Evolutionary conservation across 2,113 vertebrate species (phyloP).

Genomic region (Crotophaga sulcirostris): DNA sequence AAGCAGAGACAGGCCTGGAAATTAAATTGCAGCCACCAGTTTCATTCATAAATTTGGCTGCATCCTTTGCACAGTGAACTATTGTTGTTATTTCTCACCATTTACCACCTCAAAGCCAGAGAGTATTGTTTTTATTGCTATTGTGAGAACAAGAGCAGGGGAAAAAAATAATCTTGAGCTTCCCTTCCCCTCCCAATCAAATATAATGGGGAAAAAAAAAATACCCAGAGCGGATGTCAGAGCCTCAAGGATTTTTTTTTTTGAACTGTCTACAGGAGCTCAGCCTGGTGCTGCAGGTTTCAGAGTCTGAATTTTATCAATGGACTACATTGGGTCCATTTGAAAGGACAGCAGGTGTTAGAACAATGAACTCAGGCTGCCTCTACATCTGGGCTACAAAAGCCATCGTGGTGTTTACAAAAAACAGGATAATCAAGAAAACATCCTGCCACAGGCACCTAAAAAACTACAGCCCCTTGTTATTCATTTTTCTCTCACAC

Average conservation of each 20-base stretch:
- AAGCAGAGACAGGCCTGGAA: not conserved
- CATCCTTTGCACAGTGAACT: not conserved
- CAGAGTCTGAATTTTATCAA: conserved; percentile 66
- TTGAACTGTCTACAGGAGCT: not conserved
- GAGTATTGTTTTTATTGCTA: conserved; percentile 67
- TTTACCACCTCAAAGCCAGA: not conserved
- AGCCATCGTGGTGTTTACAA: conserved; percentile 66
- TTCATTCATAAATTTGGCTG: conserved; percentile 54
- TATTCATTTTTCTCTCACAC: conserved; percentile 73
- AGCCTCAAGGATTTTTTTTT: conserved; percentile 12
- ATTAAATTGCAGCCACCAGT: not conserved
- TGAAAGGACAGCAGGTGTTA: conserved; percentile 76
- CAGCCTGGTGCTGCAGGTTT: not conserved
- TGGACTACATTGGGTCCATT: conserved; percentile 34
- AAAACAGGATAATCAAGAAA: conserved; percentile 77
- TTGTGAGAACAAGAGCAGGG: conserved; percentile 33
- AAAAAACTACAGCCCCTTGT: conserved; percentile 53
- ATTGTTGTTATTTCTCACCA: conserved; percentile 51
- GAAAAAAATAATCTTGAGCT: not conserved
- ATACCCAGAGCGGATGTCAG: not conserved
- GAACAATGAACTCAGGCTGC: conserved; percentile 75
- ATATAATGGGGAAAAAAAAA: conserved; percentile 1
- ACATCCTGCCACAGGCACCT: conserved; percentile 77
- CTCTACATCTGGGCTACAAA: conserved; percentile 74
- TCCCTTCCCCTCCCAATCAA: conserved; percentile 37